Conservation (phyloP, 2,113 vertebrate species). For the Coregonus clupeaformis region DNA sequence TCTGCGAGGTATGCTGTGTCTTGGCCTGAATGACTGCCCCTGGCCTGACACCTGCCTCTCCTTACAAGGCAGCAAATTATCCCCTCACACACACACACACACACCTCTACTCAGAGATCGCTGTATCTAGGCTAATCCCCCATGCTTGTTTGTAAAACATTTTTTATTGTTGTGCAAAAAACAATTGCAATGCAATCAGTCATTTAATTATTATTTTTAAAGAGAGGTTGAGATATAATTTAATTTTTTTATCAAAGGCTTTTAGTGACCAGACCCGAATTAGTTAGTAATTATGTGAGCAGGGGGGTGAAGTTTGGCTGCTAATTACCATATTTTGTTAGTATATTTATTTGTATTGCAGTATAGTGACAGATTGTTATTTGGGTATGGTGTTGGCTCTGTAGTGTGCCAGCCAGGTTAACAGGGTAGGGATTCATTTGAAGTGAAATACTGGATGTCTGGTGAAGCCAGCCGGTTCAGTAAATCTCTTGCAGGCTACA, state of each 20-base stretch:
- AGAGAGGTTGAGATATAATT: too few species aligned
- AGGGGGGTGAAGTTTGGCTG: background rate
- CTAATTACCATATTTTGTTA: background rate
- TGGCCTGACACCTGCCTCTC: conserved; percentile 17
- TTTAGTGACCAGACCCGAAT: too few species aligned
- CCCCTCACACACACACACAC: too few species aligned
- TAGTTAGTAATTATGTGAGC: background rate
- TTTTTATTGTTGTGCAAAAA: background rate
- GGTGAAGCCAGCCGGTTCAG: too few species aligned
- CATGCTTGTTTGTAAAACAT: background rate
- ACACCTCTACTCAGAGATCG: background rate
- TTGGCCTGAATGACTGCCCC: background rate
- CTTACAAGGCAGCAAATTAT: conserved; percentile 9
- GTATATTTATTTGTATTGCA: background rate
- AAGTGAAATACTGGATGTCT: too few species aligned
- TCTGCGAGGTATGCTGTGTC: background rate
- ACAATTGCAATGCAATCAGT: too few species aligned
- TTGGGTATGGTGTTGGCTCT: background rate
- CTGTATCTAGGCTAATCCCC: background rate
- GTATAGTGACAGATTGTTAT: background rate
- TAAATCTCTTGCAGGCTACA: too few species aligned
- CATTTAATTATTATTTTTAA: too few species aligned
- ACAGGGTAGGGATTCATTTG: too few species aligned
- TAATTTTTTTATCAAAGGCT: too few species aligned
- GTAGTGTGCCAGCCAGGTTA: too few species aligned